Base-by-base conservation (phyloP, 53 echinoderm and acorn worm genomes). In the Luidia sarsii region DNA sequence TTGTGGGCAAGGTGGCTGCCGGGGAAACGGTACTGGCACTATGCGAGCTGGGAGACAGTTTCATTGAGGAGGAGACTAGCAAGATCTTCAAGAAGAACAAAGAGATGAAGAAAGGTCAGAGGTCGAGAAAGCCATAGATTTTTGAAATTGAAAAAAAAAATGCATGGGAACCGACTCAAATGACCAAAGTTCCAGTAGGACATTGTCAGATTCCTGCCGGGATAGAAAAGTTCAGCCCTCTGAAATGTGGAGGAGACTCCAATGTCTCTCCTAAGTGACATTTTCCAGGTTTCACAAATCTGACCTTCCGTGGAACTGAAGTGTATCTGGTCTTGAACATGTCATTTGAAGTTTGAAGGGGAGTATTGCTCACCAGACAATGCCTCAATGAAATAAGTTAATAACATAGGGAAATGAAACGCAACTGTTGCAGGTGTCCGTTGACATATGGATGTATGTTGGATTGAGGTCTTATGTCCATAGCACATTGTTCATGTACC, bases 81-180 rank as follows among this genome's bases (percentile, higher is more conserved):
- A 75, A 86, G 59, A 93, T 96, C 35, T 96, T 88, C 89, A 96
- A 96, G 81, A 93, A 90, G 59, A 88, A 93, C 49, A 96, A 96
- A 29, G 96, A 96, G 15, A 93, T 95, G 70, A 95, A 95, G 67
- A 95, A 95, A 95, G 96, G 96, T 95, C 84, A 69, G 63, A 16
- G 60, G 29, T 57, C n/a, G 4, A 52, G 3, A 52, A 14, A 9
- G 3, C 11, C 8, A 15, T 52, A 10, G 4, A 15, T 6, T 20
- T 52, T 19, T 52, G 18, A 14, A 15, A 52, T 15, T 9, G 8
- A 19, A 52, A 52, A 52, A 52, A 52, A 52, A 52, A 52, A 52
- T 45, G 46, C 7, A 45, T 45, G 7, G 7, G 7, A 9, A 14
- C 14, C 46, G 14, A n/a, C n/a, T 45, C 46, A 7, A 14, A 45